Conservation (phyloP, 2,888 invertebrate species). For the Ornithoptera priamus region DNA sequence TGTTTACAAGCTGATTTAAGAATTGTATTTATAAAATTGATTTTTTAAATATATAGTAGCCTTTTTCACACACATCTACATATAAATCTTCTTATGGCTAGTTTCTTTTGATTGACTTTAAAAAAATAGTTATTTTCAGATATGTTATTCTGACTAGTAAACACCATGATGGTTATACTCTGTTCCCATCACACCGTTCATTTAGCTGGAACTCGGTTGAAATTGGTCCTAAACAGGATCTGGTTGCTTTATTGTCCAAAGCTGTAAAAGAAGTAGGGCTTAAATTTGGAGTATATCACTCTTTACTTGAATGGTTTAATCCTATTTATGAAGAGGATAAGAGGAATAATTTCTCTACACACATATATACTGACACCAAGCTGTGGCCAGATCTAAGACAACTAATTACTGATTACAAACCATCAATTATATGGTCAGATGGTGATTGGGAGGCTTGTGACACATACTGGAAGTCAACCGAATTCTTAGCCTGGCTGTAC, state of each 20-base stretch:
- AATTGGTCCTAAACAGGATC: constrained; percentile 87
- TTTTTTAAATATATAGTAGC: background rate
- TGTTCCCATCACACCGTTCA: constrained; percentile 90
- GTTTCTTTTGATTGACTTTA: background rate
- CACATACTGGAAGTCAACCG: constrained; percentile 90
- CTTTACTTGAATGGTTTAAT: constrained; percentile 93
- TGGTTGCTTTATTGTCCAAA: constrained; percentile 87
- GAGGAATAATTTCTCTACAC: constrained; percentile 80
- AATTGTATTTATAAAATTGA: background rate
- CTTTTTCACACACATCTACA: background rate
- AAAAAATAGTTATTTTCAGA: constrained; percentile 53
- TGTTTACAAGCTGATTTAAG: background rate
- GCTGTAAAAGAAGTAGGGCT: constrained; percentile 83
- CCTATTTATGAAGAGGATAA: constrained; percentile 88
- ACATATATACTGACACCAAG: constrained; percentile 85
- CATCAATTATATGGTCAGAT: constrained; percentile 94
- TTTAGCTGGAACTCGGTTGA: constrained; percentile 93
- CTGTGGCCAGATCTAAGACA: constrained; percentile 90
- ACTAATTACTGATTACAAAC: constrained; percentile 83
- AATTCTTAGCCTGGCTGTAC: constrained; percentile 94
- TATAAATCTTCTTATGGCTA: background rate
- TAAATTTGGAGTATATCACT: constrained; percentile 91
- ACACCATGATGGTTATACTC: constrained; percentile 92
- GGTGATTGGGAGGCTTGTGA: constrained; percentile 95
- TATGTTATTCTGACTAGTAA: constrained; percentile 92